phyloP scores from a whole-genome alignment of 1,140 invertebrate genomes.

The Stenopsyche tienmushanensis region DNA sequence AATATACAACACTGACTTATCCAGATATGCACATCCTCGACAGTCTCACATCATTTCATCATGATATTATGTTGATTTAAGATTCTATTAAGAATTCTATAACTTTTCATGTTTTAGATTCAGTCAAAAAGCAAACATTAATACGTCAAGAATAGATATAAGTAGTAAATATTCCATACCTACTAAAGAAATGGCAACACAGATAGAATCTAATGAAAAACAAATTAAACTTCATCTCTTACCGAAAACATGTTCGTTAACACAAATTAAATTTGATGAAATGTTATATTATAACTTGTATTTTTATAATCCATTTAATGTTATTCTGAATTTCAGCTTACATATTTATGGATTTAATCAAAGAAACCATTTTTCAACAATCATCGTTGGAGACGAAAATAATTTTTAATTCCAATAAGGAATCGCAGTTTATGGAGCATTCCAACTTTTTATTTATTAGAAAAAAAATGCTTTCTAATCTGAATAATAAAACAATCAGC shows the following conservation, averaged over 20 bases:
- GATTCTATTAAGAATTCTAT: too few species aligned
- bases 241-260: neutral
- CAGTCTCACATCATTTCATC: too few species aligned
- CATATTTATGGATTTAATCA: constrained; percentile 18
- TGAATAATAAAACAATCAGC: neutral
- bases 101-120: neutral
- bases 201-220: neutral
- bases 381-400: constrained; percentile 2
- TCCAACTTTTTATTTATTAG: constrained; percentile 26
- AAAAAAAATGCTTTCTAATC: constrained; percentile 18
- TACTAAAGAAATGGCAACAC: neutral
- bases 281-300: neutral
- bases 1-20: too few species aligned
- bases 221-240: neutral
- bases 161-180: too few species aligned
- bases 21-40: too few species aligned
- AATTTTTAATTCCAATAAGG: constrained; percentile 23
- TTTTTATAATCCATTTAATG: constrained; percentile 1
- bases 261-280: neutral
- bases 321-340: constrained; percentile 22
- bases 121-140: neutral
- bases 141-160: too few species aligned
- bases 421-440: constrained; percentile 19
- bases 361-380: constrained; percentile 24
- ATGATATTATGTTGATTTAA: too few species aligned